Evolutionary conservation across 2,797 vertebrate genomes (phyloP), one percentile per base, ranked within the genome.

Genomic region (Helicolenus hilgendorfi): DNA sequence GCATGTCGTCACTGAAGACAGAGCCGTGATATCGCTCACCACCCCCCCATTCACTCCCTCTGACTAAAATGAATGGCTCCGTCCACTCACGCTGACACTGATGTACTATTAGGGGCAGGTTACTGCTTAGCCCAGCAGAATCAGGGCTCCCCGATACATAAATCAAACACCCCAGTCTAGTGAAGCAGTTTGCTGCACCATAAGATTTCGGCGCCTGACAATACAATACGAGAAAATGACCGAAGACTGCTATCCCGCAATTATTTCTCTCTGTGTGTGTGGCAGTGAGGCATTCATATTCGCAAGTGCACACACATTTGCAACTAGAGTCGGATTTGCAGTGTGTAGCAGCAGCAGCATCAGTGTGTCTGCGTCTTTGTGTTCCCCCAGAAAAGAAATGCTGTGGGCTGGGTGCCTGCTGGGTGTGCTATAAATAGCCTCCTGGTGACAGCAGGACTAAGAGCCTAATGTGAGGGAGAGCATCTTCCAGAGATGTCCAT

Each of bases 391-490:
- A 91, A 91, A 91, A 91, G 84, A 91, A 91, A 63, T 15, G 68
- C 90, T 82, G 89, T 81, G 72, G 81, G 92, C 93, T 24, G 87
- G 79, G 67, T 75, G 92, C 86, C 91, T 94, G 90, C 83, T 93
- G 92, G 90, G 88, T 20, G 74, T 83, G 77, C 92, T 96, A 95
- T 95, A 94, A 97, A 96, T 96, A 96, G 88, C 85, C 68, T 56
- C 24, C 31, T 92, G 91, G 86, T 94, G 95, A 96, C 95, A 95
- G 91, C 92, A 90, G 88, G 90, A 91, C 88, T 93, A 87, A 49
- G 72, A 90, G 95, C 86, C 80, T 83, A 81, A 88, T 83, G 88
- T 91, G 88, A 89, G 79, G 41, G 78, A 49, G 85, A 90, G 91
- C 79, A 80, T 94, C 91, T 95, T 89, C 88, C 86, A 90, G 87